phyloP scores from a whole-genome alignment of 2,888 invertebrate species.

The Maniola hyperantus region DNA sequence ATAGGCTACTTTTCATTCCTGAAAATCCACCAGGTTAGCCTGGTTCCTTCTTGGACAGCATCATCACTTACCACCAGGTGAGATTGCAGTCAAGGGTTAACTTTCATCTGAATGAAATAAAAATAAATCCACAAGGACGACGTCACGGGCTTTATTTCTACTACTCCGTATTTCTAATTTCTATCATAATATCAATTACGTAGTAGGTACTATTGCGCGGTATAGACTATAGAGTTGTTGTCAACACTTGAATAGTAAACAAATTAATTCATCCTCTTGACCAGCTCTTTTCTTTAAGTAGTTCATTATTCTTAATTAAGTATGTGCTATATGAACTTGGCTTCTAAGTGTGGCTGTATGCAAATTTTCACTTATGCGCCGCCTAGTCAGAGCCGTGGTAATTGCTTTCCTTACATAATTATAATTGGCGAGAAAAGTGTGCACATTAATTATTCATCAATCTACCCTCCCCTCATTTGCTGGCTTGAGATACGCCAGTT shows the following conservation, averaged over 20 bases:
- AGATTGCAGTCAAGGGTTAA: too few species aligned
- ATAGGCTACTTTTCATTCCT: too few species aligned
- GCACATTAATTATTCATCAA: constrained; percentile 80
- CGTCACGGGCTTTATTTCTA: too few species aligned
- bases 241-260: background rate
- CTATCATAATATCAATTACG: too few species aligned
- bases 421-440: constrained; percentile 76
- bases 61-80: too few species aligned
- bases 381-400: constrained; percentile 48
- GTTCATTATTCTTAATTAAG: constrained; percentile 28
- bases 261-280: background rate
- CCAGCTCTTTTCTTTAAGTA: constrained; percentile 13
- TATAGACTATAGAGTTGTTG: background rate
- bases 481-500: constrained; percentile 74
- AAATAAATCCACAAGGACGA: too few species aligned
- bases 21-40: too few species aligned
- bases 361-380: constrained; percentile 45
- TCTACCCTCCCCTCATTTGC: constrained; percentile 68
- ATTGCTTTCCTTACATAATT: constrained; percentile 76
- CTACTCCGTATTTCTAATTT: too few species aligned
- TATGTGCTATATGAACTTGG: constrained; percentile 22
- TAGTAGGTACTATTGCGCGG: too few species aligned
- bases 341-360: constrained; percentile 40
- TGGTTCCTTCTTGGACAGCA: too few species aligned
- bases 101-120: too few species aligned